These are phyloP conservation scores for Lasioglossum morio DNA, from an alignment of 2,888 invertebrate genomes.

Conservation along the genomic window DNA sequence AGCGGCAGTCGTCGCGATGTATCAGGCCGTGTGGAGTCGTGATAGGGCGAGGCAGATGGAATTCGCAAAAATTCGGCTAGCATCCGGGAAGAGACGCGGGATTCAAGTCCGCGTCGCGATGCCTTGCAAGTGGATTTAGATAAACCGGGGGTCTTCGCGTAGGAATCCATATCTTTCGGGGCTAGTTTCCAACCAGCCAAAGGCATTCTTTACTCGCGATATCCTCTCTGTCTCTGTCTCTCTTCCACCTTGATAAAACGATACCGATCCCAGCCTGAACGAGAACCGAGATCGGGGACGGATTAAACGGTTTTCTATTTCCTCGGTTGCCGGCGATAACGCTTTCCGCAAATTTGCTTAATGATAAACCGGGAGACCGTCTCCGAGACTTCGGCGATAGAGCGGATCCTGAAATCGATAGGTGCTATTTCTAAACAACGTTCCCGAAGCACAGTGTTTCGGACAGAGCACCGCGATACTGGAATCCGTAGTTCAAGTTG, in stretches of 20 bases:
- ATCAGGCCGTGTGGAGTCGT: background rate
- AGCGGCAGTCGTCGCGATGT: slow-evolving; percentile 39
- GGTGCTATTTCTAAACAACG: background rate
- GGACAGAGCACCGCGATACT: background rate
- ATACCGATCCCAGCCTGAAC: background rate
- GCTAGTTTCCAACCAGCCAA: background rate
- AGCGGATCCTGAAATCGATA: slow-evolving; percentile 21
- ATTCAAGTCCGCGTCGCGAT: slow-evolving; percentile 6
- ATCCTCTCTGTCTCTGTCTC: background rate
- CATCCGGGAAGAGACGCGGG: slow-evolving; percentile 39
- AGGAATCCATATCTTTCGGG: background rate
- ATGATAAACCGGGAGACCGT: slow-evolving; percentile 27
- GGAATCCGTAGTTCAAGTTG: background rate
- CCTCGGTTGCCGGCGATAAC: slow-evolving; percentile 19
- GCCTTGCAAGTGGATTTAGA: slow-evolving; percentile 39
- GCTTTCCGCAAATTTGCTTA: slow-evolving; percentile 36
- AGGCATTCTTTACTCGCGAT: background rate
- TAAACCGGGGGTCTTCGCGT: slow-evolving; percentile 21
- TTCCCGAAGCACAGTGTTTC: background rate
- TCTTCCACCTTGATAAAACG: slow-evolving; percentile 32
- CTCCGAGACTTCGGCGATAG: slow-evolving; percentile 21
- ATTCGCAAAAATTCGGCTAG: slow-evolving; percentile 60
- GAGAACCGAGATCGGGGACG: background rate
- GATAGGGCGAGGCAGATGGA: slow-evolving; percentile 63
- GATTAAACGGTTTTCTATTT: slow-evolving; percentile 12